These are phyloP conservation scores for Trichogramma evanescens DNA, from an alignment of 2,888 invertebrate species.

Conservation along the genomic window DNA sequence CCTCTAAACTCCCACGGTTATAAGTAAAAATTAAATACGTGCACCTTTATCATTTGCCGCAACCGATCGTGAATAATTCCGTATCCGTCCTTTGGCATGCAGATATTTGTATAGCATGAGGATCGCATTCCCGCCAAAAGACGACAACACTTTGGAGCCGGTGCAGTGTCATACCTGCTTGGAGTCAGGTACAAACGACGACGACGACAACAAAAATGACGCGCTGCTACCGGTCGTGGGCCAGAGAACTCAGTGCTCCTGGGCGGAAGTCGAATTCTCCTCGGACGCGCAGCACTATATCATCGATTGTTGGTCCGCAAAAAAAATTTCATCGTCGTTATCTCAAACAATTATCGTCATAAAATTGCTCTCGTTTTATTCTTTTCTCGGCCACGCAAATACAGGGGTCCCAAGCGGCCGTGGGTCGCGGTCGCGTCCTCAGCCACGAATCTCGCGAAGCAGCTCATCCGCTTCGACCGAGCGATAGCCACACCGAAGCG, in stretches of 20 bases:
- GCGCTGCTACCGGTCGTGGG: background rate
- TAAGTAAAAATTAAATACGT: background rate
- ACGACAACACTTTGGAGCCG: conserved; percentile 1
- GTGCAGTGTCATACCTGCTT: conserved; percentile 15
- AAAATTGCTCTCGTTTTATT: background rate
- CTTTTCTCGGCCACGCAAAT: too few relatives aligned
- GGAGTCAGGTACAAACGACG: background rate
- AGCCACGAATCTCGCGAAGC: background rate
- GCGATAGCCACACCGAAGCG: too few relatives aligned
- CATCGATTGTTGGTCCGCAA: conserved; percentile 14
- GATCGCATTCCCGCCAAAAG: conserved; percentile 4
- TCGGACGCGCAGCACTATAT: conserved; percentile 9
- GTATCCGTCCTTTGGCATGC: background rate
- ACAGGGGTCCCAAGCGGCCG: conserved; percentile 12
- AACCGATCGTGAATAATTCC: too few relatives aligned
- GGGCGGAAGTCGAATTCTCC: conserved; percentile 11
- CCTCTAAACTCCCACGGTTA: conserved; percentile 5
- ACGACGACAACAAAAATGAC: background rate
- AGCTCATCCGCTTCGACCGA: background rate
- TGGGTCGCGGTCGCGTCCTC: conserved; percentile 13
- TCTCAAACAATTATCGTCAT: background rate
- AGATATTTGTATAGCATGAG: conserved; percentile 14
- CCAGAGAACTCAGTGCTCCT: conserved; percentile 9
- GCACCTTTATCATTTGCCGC: too few relatives aligned
- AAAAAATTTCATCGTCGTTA: background rate